Evolutionary conservation across 2,113 vertebrate species (phyloP), one percentile per base, ranked within the genome.

Genomic region (Carollia perspicillata): DNA sequence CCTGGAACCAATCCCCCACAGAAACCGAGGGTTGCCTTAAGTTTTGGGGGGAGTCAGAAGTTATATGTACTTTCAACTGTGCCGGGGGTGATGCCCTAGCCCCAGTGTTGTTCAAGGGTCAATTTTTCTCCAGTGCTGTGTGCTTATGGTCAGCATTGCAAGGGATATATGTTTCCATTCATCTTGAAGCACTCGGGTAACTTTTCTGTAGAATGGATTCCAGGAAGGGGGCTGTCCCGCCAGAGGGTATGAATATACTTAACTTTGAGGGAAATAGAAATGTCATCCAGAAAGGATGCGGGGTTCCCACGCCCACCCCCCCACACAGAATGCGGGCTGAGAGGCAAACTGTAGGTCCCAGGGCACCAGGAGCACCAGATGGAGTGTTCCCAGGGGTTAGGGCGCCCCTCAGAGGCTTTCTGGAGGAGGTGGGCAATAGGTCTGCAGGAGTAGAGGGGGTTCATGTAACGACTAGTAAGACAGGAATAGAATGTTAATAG

Each of bases 401-500:
- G 37, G 17, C 17, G 75, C 37, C 23, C 37, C 10, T 3, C 9
- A 58, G 4, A 60, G 86, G 49, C 60, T 84, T 84, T 47, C 33
- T 53, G 58, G 68, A 77, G 40, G 60, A 20, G 26, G 60, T 47
- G 23, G 75, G 18, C 8, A 40, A 40, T 13, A 40, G 37, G 44
- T 66, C 68, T 83, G 63, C 26, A 47, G 40, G 44, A 81, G 28
- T 9, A 13, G 8, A 11, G 13, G 37, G 37, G 44, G 14, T 6
- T 35, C 49, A 14, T 16, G 2, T 6, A 2, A 22, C 6, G 18
- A 23, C 79, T 8, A 14, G 37, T 5, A 5, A n/a, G 72, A 63
- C 35, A 0, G 3, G 35, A 44, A 9, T 0, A 28, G n/a, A 72
- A 9, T 0, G 30, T 44, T 66, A 10, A 10, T 3, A 11, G 22